Base-by-base conservation (phyloP, 2,797 vertebrate species). In the Taeniopygia guttata region DNA sequence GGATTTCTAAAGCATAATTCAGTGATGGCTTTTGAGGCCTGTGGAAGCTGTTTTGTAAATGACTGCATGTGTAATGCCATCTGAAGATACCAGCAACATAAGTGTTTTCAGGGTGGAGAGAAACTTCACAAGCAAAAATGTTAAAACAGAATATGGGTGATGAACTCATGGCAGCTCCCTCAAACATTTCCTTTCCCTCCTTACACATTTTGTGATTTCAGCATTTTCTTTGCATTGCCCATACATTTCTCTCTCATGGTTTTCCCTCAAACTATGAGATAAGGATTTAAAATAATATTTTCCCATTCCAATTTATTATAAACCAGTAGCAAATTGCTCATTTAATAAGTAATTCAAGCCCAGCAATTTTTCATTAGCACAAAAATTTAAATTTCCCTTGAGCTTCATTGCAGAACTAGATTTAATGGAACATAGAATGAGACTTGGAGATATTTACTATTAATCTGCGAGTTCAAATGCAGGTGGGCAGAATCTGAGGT, bases 201-300 rank as follows among this genome's bases (percentile, higher is more conserved):
- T 84, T 51, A 45, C n/a, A 60, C 87, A 77, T 72, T 25, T n/a
- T 36, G 40, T 88, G 16, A 42, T 77, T 91, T 85, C 78, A 91
- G 73, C 11, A 4, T 84, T 93, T 91, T 63, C 27, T 56, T 80
- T 89, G 36, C 12, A 78, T 30, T 87, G n/a, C 20, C n/a, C 6
- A 8, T 68, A 30, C 8, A 3, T 92, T 81, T 82, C n/a, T 89
- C 9, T 49, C 20, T 63, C 25, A 48, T 46, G 48, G 67, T 69
- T 73, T 84, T 62, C 45, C 54, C 36, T 81, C 23, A 89, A 69
- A 56, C 19, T 21, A 81, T 46, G 84, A 89, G 54, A 89, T 59
- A 84, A 70, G 22, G n/a, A 68, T 84, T 94, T 95, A 80, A 90
- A 87, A 56, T 11, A 77, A 63, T 16, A 94, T 77, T 91, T 94